A percentile compares a stretch with the other conserved stretches of the same genome.
phyloP scores from a whole-genome alignment of 2,797 vertebrate genomes.

The Galaxias olidus region DNA sequence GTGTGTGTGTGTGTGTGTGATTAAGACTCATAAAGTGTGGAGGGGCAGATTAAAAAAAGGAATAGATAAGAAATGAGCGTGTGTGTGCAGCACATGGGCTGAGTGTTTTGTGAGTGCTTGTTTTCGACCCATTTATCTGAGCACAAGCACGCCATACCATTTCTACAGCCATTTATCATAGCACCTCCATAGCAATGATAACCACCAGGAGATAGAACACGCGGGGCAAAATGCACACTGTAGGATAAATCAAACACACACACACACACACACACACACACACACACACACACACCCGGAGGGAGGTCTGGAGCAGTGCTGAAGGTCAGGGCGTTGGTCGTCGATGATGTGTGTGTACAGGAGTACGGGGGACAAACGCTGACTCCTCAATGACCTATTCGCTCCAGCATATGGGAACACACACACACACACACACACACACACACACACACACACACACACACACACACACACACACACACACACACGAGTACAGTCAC shows the following conservation, averaged over 20 bases:
- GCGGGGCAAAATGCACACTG: too few species aligned
- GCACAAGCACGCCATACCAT: too few species aligned
- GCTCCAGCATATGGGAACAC: too few species aligned
- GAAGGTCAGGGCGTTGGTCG: too few species aligned
- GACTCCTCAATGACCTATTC: not conserved
- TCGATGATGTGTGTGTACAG: too few species aligned
- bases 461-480: not conserved
- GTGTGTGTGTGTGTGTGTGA: not conserved
- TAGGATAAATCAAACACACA: not conserved
- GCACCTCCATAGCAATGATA: too few species aligned
- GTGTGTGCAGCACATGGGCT: not conserved
- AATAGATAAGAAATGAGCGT: not conserved
- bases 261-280: constrained; percentile 5
- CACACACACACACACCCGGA: not conserved
- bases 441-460: too few species aligned
- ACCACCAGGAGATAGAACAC: too few species aligned
- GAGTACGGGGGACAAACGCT: too few species aligned
- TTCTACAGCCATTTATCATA: too few species aligned
- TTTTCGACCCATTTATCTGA: not conserved
- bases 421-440: not conserved
- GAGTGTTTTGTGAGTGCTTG: not conserved
- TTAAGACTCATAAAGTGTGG: not conserved
- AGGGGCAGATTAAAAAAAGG: not conserved
- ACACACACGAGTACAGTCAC: not conserved
- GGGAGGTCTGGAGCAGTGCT: not conserved